phyloP scores from a whole-genome alignment of 2,797 vertebrate species.

The Emydoidea blandingii region DNA sequence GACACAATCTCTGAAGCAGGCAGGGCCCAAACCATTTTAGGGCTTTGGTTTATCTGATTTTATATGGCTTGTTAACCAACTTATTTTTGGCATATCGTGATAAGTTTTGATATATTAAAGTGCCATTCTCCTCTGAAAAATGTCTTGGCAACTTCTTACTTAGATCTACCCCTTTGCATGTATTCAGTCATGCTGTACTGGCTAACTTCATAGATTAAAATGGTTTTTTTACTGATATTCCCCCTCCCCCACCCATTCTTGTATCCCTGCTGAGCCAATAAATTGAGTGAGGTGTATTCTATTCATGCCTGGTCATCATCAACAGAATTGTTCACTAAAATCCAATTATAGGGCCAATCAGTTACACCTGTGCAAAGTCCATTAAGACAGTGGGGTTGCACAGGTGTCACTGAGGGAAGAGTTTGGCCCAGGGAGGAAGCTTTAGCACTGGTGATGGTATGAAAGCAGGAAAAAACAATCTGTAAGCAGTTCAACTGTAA shows the following conservation, averaged over 20 bases:
- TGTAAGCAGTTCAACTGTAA: neutral
- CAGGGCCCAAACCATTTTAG: neutral
- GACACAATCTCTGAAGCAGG: neutral
- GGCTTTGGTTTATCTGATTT: neutral
- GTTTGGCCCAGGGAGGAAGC: no score
- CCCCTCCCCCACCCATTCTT: neutral
- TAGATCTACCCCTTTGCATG: neutral
- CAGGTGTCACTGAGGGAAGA: neutral
- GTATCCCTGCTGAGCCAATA: neutral
- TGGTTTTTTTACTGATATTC: neutral
- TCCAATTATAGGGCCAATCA: no score
- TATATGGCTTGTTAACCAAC: neutral
- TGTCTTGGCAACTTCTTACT: neutral
- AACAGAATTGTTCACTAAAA: no score
- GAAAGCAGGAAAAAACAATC: neutral
- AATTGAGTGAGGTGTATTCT: no score
- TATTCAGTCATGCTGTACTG: neutral
- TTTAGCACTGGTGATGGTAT: no score
- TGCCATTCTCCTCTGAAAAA: neutral
- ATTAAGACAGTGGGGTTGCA: neutral
- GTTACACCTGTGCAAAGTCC: fast-evolving
- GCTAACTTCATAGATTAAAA: neutral
- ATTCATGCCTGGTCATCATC: no score
- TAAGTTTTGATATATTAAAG: neutral
- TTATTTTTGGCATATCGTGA: neutral